Evolutionary conservation across 2,888 invertebrate species (phyloP).

Genomic region (Hypomecis punctinalis): DNA sequence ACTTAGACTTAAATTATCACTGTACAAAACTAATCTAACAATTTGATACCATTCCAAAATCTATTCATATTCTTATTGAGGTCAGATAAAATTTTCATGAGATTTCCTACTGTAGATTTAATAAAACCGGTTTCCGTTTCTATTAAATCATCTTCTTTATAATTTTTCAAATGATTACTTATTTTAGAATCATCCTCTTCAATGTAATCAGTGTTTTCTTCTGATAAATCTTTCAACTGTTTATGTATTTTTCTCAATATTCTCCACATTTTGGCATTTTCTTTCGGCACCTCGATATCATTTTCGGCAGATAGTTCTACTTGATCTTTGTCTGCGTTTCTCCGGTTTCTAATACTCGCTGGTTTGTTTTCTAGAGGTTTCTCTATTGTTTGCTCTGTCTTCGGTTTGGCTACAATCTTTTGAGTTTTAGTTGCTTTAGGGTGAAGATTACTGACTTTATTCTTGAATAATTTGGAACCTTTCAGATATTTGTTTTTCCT

Average conservation of each 20-base stretch:
- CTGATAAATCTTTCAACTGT: constrained; percentile 55
- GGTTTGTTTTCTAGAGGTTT: constrained; percentile 18
- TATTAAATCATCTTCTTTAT: constrained; percentile 55
- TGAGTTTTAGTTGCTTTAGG: constrained; percentile 22
- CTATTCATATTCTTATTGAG: constrained; percentile 70
- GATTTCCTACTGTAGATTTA: constrained; percentile 62
- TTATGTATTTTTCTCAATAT: constrained; percentile 62
- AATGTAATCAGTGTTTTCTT: constrained; percentile 45
- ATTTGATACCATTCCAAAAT: constrained; percentile 65
- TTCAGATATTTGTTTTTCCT: constrained; percentile 37
- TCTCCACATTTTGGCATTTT: constrained; percentile 57
- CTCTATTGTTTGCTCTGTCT: constrained; percentile 3
- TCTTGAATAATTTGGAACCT: constrained; percentile 11
- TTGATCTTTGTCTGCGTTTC: constrained; percentile 36
- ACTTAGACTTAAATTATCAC: constrained; percentile 41
- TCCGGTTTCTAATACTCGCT: constrained; percentile 33
- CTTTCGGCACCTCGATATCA: constrained; percentile 54
- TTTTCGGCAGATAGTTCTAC: constrained; percentile 52
- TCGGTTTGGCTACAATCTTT: constrained; percentile 8
- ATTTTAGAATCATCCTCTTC: constrained; percentile 45
- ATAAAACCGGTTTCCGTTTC: constrained; percentile 55
- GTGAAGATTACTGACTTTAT: constrained; percentile 35
- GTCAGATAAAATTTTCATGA: constrained; percentile 63
- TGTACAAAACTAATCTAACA: constrained; percentile 63
- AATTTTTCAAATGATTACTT: constrained; percentile 46